phyloP scores from a whole-genome alignment of 1,140 invertebrate genomes.

The Anthonomus grandis region DNA sequence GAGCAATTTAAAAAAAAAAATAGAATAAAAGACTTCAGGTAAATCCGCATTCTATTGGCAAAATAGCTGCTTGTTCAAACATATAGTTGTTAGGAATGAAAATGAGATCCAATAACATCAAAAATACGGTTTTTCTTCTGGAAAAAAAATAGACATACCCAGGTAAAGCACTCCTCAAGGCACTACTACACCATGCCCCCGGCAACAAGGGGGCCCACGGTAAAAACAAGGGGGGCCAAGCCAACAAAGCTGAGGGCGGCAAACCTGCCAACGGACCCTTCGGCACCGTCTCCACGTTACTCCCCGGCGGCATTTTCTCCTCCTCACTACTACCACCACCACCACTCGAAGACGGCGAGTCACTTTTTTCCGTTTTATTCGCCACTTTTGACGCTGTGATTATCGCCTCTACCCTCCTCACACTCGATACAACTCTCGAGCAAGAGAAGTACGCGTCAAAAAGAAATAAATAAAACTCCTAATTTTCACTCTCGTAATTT shows the following conservation, averaged over 20 bases:
- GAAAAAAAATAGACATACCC: conserved; percentile 36
- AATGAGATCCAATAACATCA: too few relatives aligned
- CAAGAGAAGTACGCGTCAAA: too few relatives aligned
- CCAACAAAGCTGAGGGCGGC: conserved; percentile 39
- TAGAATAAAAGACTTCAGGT: too few relatives aligned
- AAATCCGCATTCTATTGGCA: too few relatives aligned
- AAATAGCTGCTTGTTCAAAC: too few relatives aligned
- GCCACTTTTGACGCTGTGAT: conserved; percentile 45
- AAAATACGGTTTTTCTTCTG: too few relatives aligned
- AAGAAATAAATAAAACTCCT: too few relatives aligned
- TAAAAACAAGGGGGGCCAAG: conserved; percentile 46
- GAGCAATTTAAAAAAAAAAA: too few relatives aligned
- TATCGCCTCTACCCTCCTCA: too few relatives aligned
- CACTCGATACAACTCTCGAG: too few relatives aligned
- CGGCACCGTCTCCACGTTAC: conserved; percentile 8
- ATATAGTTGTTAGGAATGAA: too few relatives aligned
- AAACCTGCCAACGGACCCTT: conserved; percentile 10
- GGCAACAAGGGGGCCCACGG: conserved; percentile 47
- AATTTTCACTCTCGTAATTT: too few relatives aligned
- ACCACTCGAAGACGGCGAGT: conserved; percentile 5
- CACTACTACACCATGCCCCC: conserved; percentile 44
- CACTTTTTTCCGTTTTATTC: conserved; percentile 26
- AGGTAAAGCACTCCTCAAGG: conserved; percentile 44
- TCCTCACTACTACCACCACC: conserved; percentile 34
- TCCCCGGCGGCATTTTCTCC: conserved; percentile 36